A percentile compares a stretch with the other conserved stretches of the same genome.
phyloP scores from a whole-genome alignment of 1,140 invertebrate species.

The Brachionus calyciflorus region DNA sequence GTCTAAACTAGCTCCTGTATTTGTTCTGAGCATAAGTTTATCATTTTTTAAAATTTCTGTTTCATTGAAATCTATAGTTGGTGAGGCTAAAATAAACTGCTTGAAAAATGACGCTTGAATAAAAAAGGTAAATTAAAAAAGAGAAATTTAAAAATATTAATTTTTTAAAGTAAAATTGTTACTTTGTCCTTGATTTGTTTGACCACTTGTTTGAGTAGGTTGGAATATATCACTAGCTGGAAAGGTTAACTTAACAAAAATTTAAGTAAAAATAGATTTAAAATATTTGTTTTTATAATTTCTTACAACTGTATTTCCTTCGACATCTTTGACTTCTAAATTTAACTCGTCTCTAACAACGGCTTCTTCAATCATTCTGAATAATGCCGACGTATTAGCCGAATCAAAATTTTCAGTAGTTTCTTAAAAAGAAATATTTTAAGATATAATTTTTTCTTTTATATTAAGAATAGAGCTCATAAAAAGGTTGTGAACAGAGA shows the following conservation, averaged over 20 bases:
- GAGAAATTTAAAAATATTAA: no score
- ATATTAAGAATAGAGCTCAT: no score
- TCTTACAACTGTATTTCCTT: conserved; percentile 5
- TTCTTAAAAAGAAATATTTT: conserved; percentile 21
- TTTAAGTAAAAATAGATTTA: neutral
- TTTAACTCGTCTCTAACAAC: conserved; percentile 16
- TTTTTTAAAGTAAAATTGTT: neutral
- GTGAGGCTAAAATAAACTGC: neutral
- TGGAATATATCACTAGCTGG: conserved; percentile 14
- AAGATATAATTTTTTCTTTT: no score
- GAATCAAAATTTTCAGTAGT: conserved; percentile 29
- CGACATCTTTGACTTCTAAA: conserved; percentile 8
- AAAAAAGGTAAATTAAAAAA: no score
- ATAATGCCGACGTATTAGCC: neutral
- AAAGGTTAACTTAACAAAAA: neutral
- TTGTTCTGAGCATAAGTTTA: neutral
- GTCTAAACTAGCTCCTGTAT: neutral
- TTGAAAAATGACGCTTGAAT: neutral
- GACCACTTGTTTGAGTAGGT: neutral
- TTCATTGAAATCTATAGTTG: conserved; percentile 13
- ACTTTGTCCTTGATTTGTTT: neutral
- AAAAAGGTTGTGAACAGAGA: no score
- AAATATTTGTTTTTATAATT: neutral
- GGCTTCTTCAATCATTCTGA: conserved; percentile 32
- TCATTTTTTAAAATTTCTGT: neutral